phyloP scores from a whole-genome alignment of 2,113 vertebrate species.

The Rhinopomastus cyanomelas region DNA sequence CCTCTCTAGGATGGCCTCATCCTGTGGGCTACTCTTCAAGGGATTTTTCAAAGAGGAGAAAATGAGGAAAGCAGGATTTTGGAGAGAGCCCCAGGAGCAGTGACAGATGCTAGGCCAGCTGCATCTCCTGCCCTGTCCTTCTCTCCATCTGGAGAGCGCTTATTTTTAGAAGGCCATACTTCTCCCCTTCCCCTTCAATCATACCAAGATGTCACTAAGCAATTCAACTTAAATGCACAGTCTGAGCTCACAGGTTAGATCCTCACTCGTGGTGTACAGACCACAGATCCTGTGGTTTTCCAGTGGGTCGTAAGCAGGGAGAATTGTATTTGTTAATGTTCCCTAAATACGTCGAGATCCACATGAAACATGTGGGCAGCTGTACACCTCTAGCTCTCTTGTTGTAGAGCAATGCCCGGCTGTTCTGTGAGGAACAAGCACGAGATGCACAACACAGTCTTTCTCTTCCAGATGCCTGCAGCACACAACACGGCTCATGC shows the following conservation, averaged over 20 bases:
- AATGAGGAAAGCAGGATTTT: neutral
- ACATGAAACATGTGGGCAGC: neutral
- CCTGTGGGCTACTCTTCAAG: neutral
- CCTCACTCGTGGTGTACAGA: neutral
- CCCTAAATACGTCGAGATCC: neutral
- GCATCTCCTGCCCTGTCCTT: neutral
- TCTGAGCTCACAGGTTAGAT: neutral
- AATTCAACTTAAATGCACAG: neutral
- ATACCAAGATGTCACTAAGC: neutral
- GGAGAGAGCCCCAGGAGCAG: neutral
- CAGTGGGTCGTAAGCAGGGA: neutral
- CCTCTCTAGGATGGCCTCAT: neutral
- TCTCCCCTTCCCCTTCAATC: neutral
- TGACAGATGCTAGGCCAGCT: constrained; percentile 29
- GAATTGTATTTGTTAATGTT: neutral
- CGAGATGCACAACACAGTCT: neutral
- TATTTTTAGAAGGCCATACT: constrained; percentile 27
- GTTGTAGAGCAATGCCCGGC: neutral
- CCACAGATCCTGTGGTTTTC: neutral
- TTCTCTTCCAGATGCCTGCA: neutral
- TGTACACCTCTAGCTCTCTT: neutral
- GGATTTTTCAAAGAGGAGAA: neutral
- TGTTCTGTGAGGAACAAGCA: neutral
- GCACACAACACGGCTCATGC: neutral
- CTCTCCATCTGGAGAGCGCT: neutral